These are phyloP conservation scores for Calliscelio sp. DNA, from an alignment of 2,888 invertebrate species.

Conservation along the genomic window DNA sequence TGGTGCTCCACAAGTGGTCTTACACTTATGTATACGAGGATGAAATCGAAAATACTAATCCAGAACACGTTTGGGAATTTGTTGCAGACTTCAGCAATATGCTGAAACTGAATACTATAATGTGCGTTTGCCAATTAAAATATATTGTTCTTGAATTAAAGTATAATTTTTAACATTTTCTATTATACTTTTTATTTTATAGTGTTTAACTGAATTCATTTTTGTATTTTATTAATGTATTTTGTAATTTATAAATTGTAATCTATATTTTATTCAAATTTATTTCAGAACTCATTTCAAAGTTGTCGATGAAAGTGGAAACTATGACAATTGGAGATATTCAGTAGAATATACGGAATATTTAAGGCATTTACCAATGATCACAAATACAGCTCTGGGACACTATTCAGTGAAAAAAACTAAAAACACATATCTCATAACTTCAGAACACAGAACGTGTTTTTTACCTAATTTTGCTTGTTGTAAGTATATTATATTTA, in stretches of 20 bases:
- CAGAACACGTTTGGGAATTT: constrained; percentile 90
- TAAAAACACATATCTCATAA: constrained; percentile 87
- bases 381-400: constrained; percentile 88
- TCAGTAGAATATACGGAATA: constrained; percentile 89
- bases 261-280: too few relatives aligned
- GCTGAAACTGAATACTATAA: constrained; percentile 90
- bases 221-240: too few relatives aligned
- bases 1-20: constrained; percentile 80
- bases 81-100: constrained; percentile 92
- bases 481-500: constrained; percentile 86
- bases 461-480: constrained; percentile 88
- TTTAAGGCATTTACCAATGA: constrained; percentile 89
- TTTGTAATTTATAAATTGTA: too few relatives aligned
- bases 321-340: constrained; percentile 90
- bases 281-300: constrained; percentile 89
- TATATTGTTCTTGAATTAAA: too few relatives aligned
- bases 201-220: neutral
- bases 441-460: constrained; percentile 89
- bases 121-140: too few relatives aligned
- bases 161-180: too few relatives aligned
- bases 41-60: constrained; percentile 87
- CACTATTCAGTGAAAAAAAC: constrained; percentile 88
- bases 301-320: constrained; percentile 89
- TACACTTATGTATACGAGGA: constrained; percentile 83
- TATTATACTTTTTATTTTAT: neutral